A percentile compares a stretch with the other conserved stretches of the same genome.
phyloP scores from a whole-genome alignment of 2,888 invertebrate species.

The Plagodis pulveraria region DNA sequence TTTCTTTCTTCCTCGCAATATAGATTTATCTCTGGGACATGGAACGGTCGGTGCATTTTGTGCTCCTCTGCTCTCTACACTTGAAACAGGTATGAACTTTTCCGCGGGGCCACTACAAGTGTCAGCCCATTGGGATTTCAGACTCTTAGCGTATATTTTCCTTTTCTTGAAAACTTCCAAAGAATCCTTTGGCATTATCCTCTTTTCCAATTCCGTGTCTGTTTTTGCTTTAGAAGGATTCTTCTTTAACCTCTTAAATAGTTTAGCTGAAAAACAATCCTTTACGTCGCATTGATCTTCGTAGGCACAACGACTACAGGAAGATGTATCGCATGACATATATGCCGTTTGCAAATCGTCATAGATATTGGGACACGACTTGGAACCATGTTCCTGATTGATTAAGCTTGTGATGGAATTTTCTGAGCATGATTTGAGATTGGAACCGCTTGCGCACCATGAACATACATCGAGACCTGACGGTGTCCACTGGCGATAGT shows the following conservation, averaged over 20 bases:
- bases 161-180: conserved; percentile 65
- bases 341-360: conserved; percentile 54
- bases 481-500: conserved; percentile 61
- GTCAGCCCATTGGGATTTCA: conserved; percentile 54
- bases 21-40: conserved; percentile 28
- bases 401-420: conserved; percentile 45
- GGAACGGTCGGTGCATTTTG: conserved; percentile 33
- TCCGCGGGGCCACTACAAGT: conserved; percentile 9
- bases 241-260: conserved; percentile 44
- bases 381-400: conserved; percentile 51
- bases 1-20: conserved; percentile 28
- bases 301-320: conserved; percentile 43
- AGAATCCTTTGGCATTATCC: conserved; percentile 68
- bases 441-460: conserved; percentile 60
- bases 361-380: conserved; percentile 66
- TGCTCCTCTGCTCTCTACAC: conserved; percentile 43
- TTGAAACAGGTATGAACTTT: conserved; percentile 38
- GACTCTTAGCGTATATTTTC: conserved; percentile 56
- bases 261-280: conserved; percentile 34
- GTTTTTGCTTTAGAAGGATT: conserved; percentile 31
- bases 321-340: conserved; percentile 51
- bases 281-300: conserved; percentile 23
- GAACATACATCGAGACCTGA: conserved; percentile 57
- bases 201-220: conserved; percentile 37
- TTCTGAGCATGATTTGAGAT: conserved; percentile 53